Percentiles rank a stretch among this genome's conserved stretches.
These are phyloP conservation scores for Sesia apiformis DNA, from an alignment of 2,888 invertebrate species.

Conservation along the genomic window DNA sequence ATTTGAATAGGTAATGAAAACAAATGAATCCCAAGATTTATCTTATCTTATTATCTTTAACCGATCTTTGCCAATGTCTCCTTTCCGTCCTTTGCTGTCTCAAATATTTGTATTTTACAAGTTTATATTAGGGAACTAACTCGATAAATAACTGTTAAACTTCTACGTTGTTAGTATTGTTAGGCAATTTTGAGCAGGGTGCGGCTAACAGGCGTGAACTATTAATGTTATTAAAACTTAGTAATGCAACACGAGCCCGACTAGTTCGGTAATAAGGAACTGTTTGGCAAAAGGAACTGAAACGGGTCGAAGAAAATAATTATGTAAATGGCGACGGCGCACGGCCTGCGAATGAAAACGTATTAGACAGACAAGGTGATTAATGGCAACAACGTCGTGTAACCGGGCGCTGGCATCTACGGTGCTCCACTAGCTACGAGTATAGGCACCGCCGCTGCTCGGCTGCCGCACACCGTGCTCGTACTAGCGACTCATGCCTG, in stretches of 20 bases:
- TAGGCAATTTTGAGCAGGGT: conserved; percentile 42
- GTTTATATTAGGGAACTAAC: conserved; percentile 45
- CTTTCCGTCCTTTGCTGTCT: conserved; percentile 26
- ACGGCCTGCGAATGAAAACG: conserved; percentile 60
- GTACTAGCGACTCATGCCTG: neutral
- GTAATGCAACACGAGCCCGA: conserved; percentile 42
- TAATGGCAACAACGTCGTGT: conserved; percentile 53
- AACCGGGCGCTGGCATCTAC: conserved; percentile 18
- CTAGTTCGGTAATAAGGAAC: conserved; percentile 44
- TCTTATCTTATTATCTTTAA: conserved; percentile 18
- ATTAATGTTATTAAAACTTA: conserved; percentile 67
- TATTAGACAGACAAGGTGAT: conserved; percentile 69
- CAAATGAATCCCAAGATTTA: conserved; percentile 40
- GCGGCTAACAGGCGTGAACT: conserved; percentile 55
- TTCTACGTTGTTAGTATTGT: conserved; percentile 39
- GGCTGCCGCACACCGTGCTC: neutral
- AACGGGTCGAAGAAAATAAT: conserved; percentile 63
- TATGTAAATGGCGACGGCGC: conserved; percentile 61
- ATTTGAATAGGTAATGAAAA: conserved; percentile 35
- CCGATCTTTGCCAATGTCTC: conserved; percentile 27
- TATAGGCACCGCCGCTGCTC: neutral
- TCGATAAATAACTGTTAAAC: conserved; percentile 50
- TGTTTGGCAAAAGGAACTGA: conserved; percentile 36
- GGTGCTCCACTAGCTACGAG: neutral
- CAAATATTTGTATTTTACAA: conserved; percentile 27